These are phyloP conservation scores for Callyntrura guangdongensis DNA, from an alignment of 2,888 invertebrate species.

Conservation along the genomic window DNA sequence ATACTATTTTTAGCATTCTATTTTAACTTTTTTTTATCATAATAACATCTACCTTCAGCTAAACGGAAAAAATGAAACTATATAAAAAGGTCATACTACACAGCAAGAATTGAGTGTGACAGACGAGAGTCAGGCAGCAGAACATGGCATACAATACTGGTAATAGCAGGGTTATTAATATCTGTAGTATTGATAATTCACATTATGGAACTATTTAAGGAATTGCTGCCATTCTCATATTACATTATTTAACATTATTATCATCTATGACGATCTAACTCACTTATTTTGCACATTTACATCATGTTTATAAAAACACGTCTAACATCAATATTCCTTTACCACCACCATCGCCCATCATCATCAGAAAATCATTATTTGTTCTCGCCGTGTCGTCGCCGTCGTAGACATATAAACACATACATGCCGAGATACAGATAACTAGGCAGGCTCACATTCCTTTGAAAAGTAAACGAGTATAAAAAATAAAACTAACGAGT, in stretches of 20 bases:
- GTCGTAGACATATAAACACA: neutral
- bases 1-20: conserved; percentile 29
- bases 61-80: conserved; percentile 22
- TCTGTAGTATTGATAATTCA: neutral
- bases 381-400: neutral
- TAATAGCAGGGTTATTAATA: conserved; percentile 5
- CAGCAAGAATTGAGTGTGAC: neutral
- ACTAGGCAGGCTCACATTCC: neutral
- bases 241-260: neutral
- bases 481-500: too few species aligned
- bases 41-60: neutral
- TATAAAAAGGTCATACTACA: conserved; percentile 11
- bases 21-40: conserved; percentile 22
- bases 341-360: neutral
- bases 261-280: conserved; percentile 9
- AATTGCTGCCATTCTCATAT: neutral
- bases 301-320: neutral
- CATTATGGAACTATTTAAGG: conserved; percentile 27
- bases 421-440: too few species aligned
- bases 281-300: neutral
- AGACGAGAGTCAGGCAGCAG: neutral
- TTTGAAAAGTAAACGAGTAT: neutral
- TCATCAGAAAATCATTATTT: neutral
- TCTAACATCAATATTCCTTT: neutral
- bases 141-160: neutral